Evolutionary conservation across 2,113 vertebrate genomes (phyloP), one percentile per base, ranked within the genome.

Genomic region (Narcine bancroftii): DNA sequence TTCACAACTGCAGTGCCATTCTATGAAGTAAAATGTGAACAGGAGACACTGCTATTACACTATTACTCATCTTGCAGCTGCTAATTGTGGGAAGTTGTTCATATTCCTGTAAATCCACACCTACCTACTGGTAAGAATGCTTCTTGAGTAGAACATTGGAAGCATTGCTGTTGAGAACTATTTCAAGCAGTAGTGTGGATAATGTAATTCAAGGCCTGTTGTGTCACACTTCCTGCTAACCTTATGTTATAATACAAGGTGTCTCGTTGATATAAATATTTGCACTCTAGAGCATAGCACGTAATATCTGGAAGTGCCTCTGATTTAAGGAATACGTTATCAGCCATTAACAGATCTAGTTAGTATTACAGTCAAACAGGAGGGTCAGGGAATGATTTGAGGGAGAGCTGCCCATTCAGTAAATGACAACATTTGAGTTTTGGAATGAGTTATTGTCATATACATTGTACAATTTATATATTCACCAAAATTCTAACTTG

Each of bases 1-100:
- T 69, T 24, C 65, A 91, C 63, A 91, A 63, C 63, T 69, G 29
- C 87, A 45, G 87, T 10, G 36, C 87, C 42, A 50, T 10, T 45
- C 87, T 45, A 13, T 45, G 63, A 91, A 91, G 69, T 45, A 91
- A 91, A 69, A 66, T 26, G 39, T 66, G 87, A 91, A 69, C 65
- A 60, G 45, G 87, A 69, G 63, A 29, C 24, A 45, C 65, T 91
- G 63, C 39, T 91, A 15, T 65, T 39, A 9, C 60, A 91, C 39
- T 91, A 66, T 45, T 45, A 36, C 87, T 65, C 66, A 69, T 85
- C 29, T 85, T 85, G 81, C 33, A 91, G 6, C n/a, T 89, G 63
- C 66, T 91, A 91, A 91, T 91, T 91, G 65, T 91, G 89, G 89
- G 65, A 91, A 91, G 69, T 91, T 65, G 63, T 91, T 45, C 65